phyloP scores from a whole-genome alignment of 2,888 invertebrate species.

The Tinea trinotella region DNA sequence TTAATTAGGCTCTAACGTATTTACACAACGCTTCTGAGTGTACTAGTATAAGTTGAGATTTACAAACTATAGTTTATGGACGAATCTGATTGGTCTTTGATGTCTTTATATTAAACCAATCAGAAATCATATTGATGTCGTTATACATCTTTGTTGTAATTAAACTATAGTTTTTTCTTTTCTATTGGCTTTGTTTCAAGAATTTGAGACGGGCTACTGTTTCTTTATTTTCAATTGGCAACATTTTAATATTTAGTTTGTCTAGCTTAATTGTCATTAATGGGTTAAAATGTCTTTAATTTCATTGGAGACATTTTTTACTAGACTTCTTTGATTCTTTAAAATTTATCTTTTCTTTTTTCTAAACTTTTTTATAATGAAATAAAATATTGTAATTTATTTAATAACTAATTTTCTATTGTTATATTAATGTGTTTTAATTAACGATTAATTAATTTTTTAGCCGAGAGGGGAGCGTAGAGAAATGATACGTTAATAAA shows the following conservation, averaged over 20 bases:
- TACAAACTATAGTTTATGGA: not conserved
- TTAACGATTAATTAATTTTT: constrained; percentile 62
- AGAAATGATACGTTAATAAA: constrained; percentile 34
- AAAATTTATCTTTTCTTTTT: constrained; percentile 13
- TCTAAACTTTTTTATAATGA: not conserved
- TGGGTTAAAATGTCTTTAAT: not conserved
- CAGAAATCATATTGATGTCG: not conserved
- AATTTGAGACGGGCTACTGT: too few species aligned
- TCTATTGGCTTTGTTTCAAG: too few species aligned
- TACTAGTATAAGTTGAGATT: not conserved
- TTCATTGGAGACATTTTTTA: not conserved
- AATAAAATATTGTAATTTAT: not conserved
- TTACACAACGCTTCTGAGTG: not conserved
- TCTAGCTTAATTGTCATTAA: not conserved
- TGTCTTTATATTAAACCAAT: not conserved
- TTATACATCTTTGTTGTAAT: not conserved
- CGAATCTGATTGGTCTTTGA: not conserved
- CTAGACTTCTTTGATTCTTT: constrained; percentile 16
- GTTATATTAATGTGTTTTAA: constrained; percentile 20
- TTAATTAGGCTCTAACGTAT: constrained; percentile 1
- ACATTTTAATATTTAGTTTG: not conserved
- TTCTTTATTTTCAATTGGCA: not conserved
- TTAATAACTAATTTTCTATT: not conserved
- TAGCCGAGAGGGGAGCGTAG: constrained; percentile 70
- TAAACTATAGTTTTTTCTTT: not conserved